A percentile compares a stretch with the other conserved stretches of the same genome.
phyloP scores from a whole-genome alignment of 2,888 invertebrate species.

The Meiosimyza decipiens region DNA sequence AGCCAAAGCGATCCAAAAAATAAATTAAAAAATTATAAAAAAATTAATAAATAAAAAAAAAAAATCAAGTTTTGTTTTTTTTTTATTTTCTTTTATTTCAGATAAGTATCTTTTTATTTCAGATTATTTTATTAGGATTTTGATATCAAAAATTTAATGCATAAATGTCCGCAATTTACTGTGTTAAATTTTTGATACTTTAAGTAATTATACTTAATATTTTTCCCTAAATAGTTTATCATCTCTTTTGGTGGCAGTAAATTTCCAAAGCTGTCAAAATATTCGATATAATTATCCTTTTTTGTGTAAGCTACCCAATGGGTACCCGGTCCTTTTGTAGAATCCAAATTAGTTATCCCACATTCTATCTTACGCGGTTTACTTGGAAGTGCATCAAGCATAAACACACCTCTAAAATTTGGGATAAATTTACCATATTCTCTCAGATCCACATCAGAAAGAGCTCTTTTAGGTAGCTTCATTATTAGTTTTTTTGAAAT shows the following conservation, averaged over 20 bases:
- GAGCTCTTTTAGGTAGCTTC: constrained; percentile 47
- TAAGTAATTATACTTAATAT: constrained; percentile 51
- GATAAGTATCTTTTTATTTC: too few species aligned
- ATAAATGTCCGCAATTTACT: constrained; percentile 36
- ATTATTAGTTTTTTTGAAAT: constrained; percentile 49
- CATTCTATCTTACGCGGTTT: constrained; percentile 25
- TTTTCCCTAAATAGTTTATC: constrained; percentile 47
- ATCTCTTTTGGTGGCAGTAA: constrained; percentile 54
- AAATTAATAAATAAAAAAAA: too few species aligned
- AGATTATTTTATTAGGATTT: constrained; percentile 13
- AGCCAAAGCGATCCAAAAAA: too few species aligned
- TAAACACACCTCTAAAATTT: constrained; percentile 54
- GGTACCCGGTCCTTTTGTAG: constrained; percentile 48
- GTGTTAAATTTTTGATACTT: constrained; percentile 50
- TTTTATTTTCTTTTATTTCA: too few species aligned
- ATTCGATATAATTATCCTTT: constrained; percentile 50
- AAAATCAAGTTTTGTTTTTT: too few species aligned
- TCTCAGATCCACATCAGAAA: constrained; percentile 51
- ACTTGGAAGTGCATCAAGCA: constrained; percentile 38
- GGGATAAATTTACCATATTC: constrained; percentile 18
- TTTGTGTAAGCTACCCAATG: constrained; percentile 62
- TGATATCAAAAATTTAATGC: constrained; percentile 35
- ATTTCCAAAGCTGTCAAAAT: constrained; percentile 63
- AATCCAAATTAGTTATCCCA: constrained; percentile 50
- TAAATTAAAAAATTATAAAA: too few species aligned